Conservation (phyloP, 1,140 invertebrate species). For the Drosophila sechellia region DNA sequence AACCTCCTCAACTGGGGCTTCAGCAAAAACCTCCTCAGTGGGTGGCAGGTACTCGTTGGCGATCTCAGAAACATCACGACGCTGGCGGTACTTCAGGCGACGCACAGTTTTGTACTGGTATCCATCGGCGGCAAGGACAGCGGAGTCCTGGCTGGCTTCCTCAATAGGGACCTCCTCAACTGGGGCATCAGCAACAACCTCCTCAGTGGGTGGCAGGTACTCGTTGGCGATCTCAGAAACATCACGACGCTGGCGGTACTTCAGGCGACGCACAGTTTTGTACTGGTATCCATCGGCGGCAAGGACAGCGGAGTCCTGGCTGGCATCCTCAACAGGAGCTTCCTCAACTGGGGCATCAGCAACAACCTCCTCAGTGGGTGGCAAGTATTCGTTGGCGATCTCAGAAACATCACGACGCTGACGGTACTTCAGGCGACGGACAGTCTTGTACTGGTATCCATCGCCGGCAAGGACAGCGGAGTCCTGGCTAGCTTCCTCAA, state of each 20-base stretch:
- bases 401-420: conserved; percentile 69
- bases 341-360: too few species aligned
- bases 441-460: conserved; percentile 70
- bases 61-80: conserved; percentile 47
- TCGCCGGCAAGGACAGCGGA: conserved; percentile 54
- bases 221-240: conserved; percentile 50
- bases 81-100: conserved; percentile 52
- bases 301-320: conserved; percentile 56
- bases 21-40: conserved; percentile 39
- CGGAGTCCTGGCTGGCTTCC: conserved; percentile 23
- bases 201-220: conserved; percentile 24
- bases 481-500: conserved; percentile 41
- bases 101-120: conserved; percentile 62
- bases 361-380: conserved; percentile 54
- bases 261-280: conserved; percentile 61
- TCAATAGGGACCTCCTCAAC: conserved; percentile 26
- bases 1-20: conserved; percentile 9
- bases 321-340: conserved; percentile 35
- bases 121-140: conserved; percentile 53
- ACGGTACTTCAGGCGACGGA: conserved; percentile 64
- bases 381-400: conserved; percentile 59
- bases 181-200: conserved; percentile 23
- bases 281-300: conserved; percentile 61
- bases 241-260: conserved; percentile 63
- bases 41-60: conserved; percentile 56